Base-by-base conservation (phyloP, 2,888 invertebrate species). In the Bibio marci region DNA sequence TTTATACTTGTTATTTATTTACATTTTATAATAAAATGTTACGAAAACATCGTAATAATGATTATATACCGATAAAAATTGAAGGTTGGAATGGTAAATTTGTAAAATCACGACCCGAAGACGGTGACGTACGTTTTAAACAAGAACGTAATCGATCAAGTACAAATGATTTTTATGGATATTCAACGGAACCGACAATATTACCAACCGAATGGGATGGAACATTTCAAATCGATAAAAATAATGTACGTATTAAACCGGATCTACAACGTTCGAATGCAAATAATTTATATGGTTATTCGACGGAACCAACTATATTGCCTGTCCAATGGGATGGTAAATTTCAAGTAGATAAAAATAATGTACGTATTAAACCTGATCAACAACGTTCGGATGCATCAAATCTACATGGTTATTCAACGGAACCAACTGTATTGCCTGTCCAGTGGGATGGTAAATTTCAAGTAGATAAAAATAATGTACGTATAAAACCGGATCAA, bases 71-170 rank as follows among this genome's bases (percentile, higher is more conserved):
- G 39, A 62, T 59, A 41, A 61, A 61, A 46, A 57, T 58, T 43
- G 61, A 61, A 46, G 62, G 62, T 31, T 62, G 62, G 62, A 56
- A 62, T 46, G 62, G 62, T 3, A 57, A 55, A 44, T 62, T 62
- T 39, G 44, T 52, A 2, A 57, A 55, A 43, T 50, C 50, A 25
- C 33, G 37, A 18, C 33, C 41, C 31, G 49, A 49, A 5, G 47
- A 53, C 2, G 58, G 57, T n/a, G 31, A 40, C 26, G 30, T 2
- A 56, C 57, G 13, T 55, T 55, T 48, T 50, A 57, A 30, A 56
- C 57, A 1, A 54, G 13, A 18, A 4, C 31, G 38, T 6, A 38
- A 18, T 8, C 13, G 3, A 33, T 33, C 27, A 22, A 32, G 13
- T 17, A 2, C 14, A 25, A 17, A 31, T 22, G 31, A 2, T 22